These are phyloP conservation scores for Anguilla obscura DNA, from an alignment of 2,797 vertebrate species.

Conservation along the genomic window DNA sequence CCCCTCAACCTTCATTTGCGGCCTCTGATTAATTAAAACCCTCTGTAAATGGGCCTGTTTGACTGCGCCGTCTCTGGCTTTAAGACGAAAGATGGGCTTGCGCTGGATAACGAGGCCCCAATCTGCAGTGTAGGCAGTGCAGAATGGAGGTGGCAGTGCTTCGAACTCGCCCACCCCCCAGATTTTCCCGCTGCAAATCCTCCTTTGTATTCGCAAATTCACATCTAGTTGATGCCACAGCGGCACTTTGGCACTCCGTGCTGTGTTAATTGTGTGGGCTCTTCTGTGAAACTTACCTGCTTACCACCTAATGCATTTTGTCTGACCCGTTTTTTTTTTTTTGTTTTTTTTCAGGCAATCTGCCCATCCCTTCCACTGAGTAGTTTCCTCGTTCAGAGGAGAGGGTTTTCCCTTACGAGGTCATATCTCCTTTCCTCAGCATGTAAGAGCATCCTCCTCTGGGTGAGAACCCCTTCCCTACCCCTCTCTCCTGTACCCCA, in stretches of 20 bases:
- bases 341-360: neutral
- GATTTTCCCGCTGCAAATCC: neutral
- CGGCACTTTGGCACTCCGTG: neutral
- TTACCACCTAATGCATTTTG: slow-evolving; percentile 6
- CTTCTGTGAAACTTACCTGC: neutral
- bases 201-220: neutral
- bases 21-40: no score
- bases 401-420: slow-evolving; percentile 52
- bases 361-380: neutral
- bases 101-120: no score
- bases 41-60: no score
- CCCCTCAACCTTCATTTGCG: no score
- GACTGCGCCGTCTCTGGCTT: no score
- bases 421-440: slow-evolving; percentile 57
- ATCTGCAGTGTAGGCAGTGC: no score
- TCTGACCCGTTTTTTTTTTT: neutral
- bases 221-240: neutral
- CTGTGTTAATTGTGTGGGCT: neutral
- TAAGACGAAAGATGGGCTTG: no score
- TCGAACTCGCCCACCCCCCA: no score
- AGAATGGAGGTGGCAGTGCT: no score
- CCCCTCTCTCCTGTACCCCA: slow-evolving; percentile 42
- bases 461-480: slow-evolving; percentile 45
- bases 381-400: slow-evolving; percentile 28
- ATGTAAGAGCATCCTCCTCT: slow-evolving; percentile 65